Base-by-base conservation (phyloP, 1,140 invertebrate species). In the Diachasma alloeum region DNA sequence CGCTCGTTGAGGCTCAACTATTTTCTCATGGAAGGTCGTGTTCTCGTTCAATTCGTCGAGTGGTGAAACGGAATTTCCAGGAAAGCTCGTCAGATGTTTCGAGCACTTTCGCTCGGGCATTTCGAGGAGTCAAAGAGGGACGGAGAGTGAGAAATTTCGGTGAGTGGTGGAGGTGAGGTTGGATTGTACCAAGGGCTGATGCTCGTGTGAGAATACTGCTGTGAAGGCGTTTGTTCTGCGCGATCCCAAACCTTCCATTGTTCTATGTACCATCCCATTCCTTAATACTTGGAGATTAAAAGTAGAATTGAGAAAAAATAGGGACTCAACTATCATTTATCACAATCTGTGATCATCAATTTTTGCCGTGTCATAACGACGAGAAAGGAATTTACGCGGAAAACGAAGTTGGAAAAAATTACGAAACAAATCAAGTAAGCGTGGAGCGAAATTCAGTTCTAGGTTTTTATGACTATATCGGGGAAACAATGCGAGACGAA, bases 11-110 rank as follows among this genome's bases (percentile, higher is more conserved):
- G 68, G 69, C 39, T 66, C 17, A 76, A 76, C 75, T 76, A 76
- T 76, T 76, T 66, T 53, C 66, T 68, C 66, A 68, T 68, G 66
- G 26, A 63, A 63, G 36, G 66, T 66, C 48, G 37, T 76, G 68
- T 48, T n/a, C 22, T 39, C 19, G 13, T 26, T 48, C 46, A 46
- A 31, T 24, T 53, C 75, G 24, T 66, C 68, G 36, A 76, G 75
- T 76, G 56, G 46, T 76, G 36, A 68, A 39, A 72, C 53, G 59
- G 75, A 76, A 76, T 76, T 76, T 72, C 69, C 69, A 19, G 48
- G 75, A 72, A 70, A 76, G 75, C 75, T 76, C 75, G 69, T 76
- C 69, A 76, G 75, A 76, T 76, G 69, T 76, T 76, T 76, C 75
- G 75, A 76, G 75, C 48, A 76, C 75, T 76, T 76, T 76, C 48